These are phyloP conservation scores for Eupleurogrammus muticus DNA, from an alignment of 2,797 vertebrate genomes.

Conservation along the genomic window DNA sequence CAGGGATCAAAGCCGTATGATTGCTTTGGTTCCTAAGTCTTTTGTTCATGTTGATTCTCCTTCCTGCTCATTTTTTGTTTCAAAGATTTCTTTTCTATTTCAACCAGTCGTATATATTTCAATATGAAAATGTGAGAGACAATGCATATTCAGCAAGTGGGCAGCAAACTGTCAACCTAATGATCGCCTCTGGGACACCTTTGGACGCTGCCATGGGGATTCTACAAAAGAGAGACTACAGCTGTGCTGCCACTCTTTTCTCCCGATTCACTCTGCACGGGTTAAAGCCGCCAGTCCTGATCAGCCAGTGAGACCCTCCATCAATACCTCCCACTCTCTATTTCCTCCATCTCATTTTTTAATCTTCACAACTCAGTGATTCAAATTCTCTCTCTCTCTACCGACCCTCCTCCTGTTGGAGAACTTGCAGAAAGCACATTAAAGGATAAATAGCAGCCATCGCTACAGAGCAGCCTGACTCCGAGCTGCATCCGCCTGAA, in stretches of 20 bases:
- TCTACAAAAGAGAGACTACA: slow-evolving; percentile 53
- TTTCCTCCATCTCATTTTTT: slow-evolving; percentile 62
- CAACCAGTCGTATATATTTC: slow-evolving; percentile 45
- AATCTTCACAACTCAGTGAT: slow-evolving; percentile 68
- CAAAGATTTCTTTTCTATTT: slow-evolving; percentile 28
- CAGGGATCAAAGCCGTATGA: slow-evolving; percentile 60
- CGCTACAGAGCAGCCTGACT: slow-evolving; percentile 49
- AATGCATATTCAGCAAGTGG: slow-evolving; percentile 24
- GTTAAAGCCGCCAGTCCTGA: slow-evolving; percentile 40
- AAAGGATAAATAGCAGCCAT: slow-evolving; percentile 53
- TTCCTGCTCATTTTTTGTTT: no score
- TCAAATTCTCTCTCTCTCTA: slow-evolving; percentile 62
- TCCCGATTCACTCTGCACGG: slow-evolving; percentile 40
- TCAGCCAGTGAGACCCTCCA: slow-evolving; percentile 48
- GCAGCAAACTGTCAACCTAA: slow-evolving; percentile 71
- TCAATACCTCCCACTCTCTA: slow-evolving; percentile 56
- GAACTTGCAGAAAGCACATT: slow-evolving; percentile 59
- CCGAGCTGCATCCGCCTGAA: slow-evolving; percentile 54
- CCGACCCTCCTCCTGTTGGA: slow-evolving; percentile 37
- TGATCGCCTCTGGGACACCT: slow-evolving; percentile 72
- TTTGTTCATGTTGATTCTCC: slow-evolving; percentile 53
- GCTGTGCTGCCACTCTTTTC: slow-evolving; percentile 48
- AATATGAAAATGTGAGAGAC: slow-evolving; percentile 35
- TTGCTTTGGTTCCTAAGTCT: slow-evolving; percentile 55
- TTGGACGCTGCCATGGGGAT: slow-evolving; percentile 59